Percentiles rank a stretch among this genome's conserved stretches.
Evolutionary conservation across 1,140 invertebrate genomes (phyloP).

Genomic region (Antheraea pernyi): DNA sequence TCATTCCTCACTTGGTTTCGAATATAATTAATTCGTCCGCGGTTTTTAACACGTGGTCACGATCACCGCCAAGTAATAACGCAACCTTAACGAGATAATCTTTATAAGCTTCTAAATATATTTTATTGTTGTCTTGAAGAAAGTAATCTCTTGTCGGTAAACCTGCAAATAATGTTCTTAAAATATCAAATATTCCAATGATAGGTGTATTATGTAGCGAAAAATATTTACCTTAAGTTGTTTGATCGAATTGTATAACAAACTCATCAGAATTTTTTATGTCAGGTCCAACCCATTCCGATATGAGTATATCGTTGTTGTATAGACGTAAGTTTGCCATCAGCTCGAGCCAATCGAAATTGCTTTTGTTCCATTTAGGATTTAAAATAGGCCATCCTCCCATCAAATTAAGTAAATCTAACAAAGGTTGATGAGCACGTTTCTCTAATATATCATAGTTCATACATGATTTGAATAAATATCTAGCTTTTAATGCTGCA

Average conservation of each 20-base stretch:
- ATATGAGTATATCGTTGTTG: slow-evolving; percentile 91
- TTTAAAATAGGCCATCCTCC: slow-evolving; percentile 93
- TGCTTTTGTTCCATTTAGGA: slow-evolving; percentile 80
- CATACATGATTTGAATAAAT: slow-evolving; percentile 92
- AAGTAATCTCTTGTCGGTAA: slow-evolving; percentile 93
- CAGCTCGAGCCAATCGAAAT: slow-evolving; percentile 88
- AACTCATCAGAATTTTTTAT: slow-evolving; percentile 93
- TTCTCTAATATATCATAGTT: slow-evolving; percentile 86
- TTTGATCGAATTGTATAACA: slow-evolving; percentile 94
- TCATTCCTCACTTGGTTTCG: slow-evolving; percentile 83
- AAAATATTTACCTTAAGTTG: slow-evolving; percentile 82
- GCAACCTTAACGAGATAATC: slow-evolving; percentile 87
- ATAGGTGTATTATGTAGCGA: background rate
- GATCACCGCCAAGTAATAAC: slow-evolving; percentile 83
- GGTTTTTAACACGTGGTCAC: slow-evolving; percentile 80
- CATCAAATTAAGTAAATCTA: slow-evolving; percentile 85
- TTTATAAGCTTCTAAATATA: slow-evolving; percentile 89
- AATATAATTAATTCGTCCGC: slow-evolving; percentile 90
- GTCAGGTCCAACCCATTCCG: slow-evolving; percentile 92
- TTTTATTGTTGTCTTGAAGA: slow-evolving; percentile 83
- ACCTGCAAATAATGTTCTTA: slow-evolving; percentile 56
- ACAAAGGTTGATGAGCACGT: slow-evolving; percentile 85
- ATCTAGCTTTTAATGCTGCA: slow-evolving; percentile 87
- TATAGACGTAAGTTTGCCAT: slow-evolving; percentile 88
- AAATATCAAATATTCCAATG: slow-evolving; percentile 4